phyloP scores from a whole-genome alignment of 2,888 invertebrate genomes.

The Hipparchia sbordonii region DNA sequence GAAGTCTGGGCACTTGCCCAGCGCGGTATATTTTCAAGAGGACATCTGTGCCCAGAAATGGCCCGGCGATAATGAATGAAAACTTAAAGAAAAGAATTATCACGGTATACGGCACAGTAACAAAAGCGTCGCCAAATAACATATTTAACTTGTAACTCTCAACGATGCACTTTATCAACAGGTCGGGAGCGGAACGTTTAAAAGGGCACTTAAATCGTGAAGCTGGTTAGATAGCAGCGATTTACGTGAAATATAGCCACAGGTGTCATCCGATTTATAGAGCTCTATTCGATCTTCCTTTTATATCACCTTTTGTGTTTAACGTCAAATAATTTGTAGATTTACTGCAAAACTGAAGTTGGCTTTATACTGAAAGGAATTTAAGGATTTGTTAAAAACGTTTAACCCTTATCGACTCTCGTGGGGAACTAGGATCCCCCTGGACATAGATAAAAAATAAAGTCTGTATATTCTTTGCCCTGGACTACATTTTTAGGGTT shows the following conservation, averaged over 20 bases:
- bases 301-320: constrained; percentile 21
- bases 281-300: constrained; percentile 40
- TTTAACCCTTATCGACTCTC: no score
- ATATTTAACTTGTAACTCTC: constrained; percentile 21
- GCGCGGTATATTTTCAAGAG: no score
- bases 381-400: not conserved
- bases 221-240: constrained; percentile 72
- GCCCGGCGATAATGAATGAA: no score
- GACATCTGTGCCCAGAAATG: no score
- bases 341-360: not conserved
- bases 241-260: constrained; percentile 66
- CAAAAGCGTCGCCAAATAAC: constrained; percentile 17
- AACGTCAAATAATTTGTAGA: not conserved
- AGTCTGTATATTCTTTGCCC: no score
- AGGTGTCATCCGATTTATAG: constrained; percentile 65
- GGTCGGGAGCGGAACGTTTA: constrained; percentile 65
- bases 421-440: no score
- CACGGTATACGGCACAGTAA: not conserved
- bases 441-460: no score
- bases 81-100: not conserved
- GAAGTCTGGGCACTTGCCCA: no score
- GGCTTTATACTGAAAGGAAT: not conserved
- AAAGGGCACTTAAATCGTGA: constrained; percentile 67
- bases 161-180: constrained; percentile 63
- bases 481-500: no score